Conservation (phyloP, 1,140 invertebrate species). For the Euura saliciscinereae region DNA sequence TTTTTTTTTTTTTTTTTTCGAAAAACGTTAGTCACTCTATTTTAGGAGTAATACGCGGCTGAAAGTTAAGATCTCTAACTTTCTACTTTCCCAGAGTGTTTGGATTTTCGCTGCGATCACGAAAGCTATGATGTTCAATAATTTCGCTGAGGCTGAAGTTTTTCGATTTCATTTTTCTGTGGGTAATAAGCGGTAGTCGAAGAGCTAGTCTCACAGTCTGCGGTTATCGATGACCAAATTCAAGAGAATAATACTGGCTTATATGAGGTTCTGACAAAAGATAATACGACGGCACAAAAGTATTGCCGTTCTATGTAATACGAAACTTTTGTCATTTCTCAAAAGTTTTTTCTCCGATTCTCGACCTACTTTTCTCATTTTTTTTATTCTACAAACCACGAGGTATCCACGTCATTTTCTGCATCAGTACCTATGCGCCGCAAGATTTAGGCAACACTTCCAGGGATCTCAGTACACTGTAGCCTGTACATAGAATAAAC, state of each 20-base stretch:
- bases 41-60: neutral
- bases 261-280: neutral
- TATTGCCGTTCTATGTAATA: neutral
- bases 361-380: neutral
- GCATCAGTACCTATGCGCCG: neutral
- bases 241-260: neutral
- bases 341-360: neutral
- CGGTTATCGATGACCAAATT: neutral
- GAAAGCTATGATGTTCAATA: neutral
- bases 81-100: neutral
- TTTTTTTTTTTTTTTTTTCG: no score
- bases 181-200: neutral
- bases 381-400: neutral
- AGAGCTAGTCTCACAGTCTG: neutral
- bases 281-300: neutral
- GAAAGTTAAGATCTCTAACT: neutral
- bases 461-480: neutral
- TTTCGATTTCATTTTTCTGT: neutral
- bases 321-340: neutral
- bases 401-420: neutral
- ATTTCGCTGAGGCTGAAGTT: neutral
- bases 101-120: neutral
- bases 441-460: neutral
- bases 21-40: neutral
- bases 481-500: neutral